Evolutionary conservation across 35 echinoderm and acorn worm species (phyloP).

Genomic region (Acanthaster planci): DNA sequence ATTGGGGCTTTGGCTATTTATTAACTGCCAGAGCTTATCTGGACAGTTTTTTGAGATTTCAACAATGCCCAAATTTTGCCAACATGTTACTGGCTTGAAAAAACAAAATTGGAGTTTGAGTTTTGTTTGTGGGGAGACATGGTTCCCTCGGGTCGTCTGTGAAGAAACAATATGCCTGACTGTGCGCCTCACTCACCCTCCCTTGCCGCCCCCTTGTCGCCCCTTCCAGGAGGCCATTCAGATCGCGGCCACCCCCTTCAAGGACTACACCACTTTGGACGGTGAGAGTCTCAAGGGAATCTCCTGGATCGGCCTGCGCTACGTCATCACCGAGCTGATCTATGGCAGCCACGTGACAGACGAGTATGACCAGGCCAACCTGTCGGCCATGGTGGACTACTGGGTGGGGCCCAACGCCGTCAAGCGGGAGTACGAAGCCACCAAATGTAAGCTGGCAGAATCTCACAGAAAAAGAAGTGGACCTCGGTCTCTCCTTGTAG

Average conservation of each 20-base stretch:
- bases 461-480: not conserved
- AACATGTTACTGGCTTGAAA: no score
- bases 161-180: no score
- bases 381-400: conserved; percentile 95
- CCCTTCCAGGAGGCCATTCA: conserved; percentile 67
- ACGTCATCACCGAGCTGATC: conserved; percentile 90
- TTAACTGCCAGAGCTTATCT: no score
- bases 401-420: conserved; percentile 96
- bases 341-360: conserved; percentile 90
- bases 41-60: no score
- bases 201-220: not conserved
- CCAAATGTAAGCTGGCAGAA: conserved; percentile 68
- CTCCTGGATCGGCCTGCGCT: conserved; percentile 91
- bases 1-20: no score
- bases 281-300: conserved; percentile 79
- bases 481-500: no score
- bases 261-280: conserved; percentile 59
- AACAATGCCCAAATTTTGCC: no score
- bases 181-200: no score
- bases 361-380: conserved; percentile 82
- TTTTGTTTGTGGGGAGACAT: no score
- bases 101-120: no score
- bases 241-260: conserved; percentile 64
- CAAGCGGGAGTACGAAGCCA: conserved; percentile 93
- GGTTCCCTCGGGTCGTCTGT: no score